Evolutionary conservation across 2,113 vertebrate genomes (phyloP).

Genomic region (Oenanthe oenanthe): DNA sequence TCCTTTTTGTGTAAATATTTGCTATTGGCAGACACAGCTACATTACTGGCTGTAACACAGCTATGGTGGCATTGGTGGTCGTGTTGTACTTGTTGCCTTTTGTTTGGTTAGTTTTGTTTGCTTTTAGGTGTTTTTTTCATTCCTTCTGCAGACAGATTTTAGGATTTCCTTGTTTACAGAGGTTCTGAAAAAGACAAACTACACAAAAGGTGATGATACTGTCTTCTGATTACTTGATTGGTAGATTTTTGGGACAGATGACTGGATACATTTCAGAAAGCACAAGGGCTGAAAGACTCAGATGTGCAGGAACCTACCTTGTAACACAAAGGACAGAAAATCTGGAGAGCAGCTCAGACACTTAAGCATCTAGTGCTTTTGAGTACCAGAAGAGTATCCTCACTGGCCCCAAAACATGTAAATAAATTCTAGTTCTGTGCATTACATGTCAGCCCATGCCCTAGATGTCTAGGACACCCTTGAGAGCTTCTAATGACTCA

Average conservation of each 20-base stretch:
- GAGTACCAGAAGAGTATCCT: not conserved
- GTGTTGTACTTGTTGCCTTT: not conserved
- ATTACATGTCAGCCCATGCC: not conserved
- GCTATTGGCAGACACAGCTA: not conserved
- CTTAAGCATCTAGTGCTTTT: not conserved
- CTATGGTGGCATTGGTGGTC: fast-evolving
- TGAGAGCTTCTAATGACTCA: not conserved
- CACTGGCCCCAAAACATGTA: not conserved
- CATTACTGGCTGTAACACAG: not conserved
- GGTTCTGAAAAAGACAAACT: not conserved
- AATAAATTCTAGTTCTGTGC: not conserved
- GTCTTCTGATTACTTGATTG: not conserved
- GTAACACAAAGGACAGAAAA: not conserved
- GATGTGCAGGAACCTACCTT: not conserved
- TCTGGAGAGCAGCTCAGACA: not conserved
- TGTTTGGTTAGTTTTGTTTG: not conserved
- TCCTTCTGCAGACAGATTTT: not conserved
- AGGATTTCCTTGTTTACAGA: not conserved
- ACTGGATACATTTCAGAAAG: not conserved
- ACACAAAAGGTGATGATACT: not conserved
- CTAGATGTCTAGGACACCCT: not conserved
- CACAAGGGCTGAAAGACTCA: not conserved
- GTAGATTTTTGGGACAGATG: not conserved
- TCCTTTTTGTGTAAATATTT: not conserved
- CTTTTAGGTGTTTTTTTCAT: not conserved